Evolutionary conservation across 2,797 vertebrate species (phyloP).

Genomic region (Pelochelys cantorii): DNA sequence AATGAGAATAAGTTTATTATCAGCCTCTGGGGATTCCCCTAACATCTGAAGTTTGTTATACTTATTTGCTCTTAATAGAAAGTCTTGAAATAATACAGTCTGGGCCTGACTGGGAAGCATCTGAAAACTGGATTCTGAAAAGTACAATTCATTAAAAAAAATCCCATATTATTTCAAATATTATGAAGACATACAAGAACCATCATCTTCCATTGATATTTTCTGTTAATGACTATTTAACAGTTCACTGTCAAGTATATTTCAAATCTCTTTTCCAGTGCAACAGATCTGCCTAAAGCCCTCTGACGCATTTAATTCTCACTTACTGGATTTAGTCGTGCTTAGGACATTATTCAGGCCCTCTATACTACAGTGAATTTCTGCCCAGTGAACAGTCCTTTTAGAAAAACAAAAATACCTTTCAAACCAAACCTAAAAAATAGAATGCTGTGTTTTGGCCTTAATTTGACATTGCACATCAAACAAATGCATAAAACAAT

Average conservation of each 20-base stretch:
- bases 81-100: conserved; percentile 89
- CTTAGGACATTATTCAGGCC: not conserved
- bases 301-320: not conserved
- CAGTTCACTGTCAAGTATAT: not conserved
- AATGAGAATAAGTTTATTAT: conserved; percentile 90
- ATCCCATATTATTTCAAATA: not conserved
- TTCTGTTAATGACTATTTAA: not conserved
- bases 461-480: fast-evolving
- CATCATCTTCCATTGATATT: not conserved
- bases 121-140: conserved; percentile 84
- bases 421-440: not conserved
- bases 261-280: not conserved
- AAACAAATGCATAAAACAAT: not conserved
- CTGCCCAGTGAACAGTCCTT: not conserved
- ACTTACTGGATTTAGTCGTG: not conserved
- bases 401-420: not conserved
- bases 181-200: not conserved
- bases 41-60: conserved; percentile 92
- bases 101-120: conserved; percentile 85
- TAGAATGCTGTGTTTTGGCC: not conserved
- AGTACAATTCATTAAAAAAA: conserved; percentile 57
- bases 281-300: fast-evolving
- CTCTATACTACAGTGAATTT: fast-evolving
- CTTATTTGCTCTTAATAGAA: conserved; percentile 93
- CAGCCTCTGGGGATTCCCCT: conserved; percentile 81